A percentile compares a stretch with the other conserved stretches of the same genome.
Conservation (phyloP, 2,797 vertebrate species). For the Cyclopterus lumpus region DNA sequence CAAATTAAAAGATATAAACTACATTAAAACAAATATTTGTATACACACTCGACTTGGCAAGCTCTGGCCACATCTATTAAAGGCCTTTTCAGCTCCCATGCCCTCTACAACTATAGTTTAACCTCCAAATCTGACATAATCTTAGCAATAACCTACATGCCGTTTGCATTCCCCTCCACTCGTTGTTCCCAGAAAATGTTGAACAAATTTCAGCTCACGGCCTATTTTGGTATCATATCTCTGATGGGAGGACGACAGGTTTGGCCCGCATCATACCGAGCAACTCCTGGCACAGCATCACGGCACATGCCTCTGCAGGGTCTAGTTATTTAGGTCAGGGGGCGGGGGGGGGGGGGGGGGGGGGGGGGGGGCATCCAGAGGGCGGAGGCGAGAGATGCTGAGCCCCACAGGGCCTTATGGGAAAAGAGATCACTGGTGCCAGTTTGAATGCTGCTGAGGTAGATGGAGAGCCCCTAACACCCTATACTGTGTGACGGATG, state of each 20-base stretch:
- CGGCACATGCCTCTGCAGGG: constrained; percentile 39
- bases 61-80: background rate
- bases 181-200: constrained; percentile 44
- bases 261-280: constrained; percentile 55
- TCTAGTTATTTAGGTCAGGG: constrained; percentile 66
- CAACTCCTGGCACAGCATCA: constrained; percentile 49
- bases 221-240: constrained; percentile 72
- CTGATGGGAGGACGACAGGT: constrained; percentile 67
- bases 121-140: constrained; percentile 24
- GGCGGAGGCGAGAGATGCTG: constrained; percentile 9
- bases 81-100: background rate
- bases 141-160: constrained; percentile 37
- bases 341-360: background rate
- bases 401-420: constrained; percentile 27
- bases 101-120: constrained; percentile 4
- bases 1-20: background rate
- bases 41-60: background rate
- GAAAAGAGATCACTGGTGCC: constrained; percentile 43
- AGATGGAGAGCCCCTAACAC: constrained; percentile 29
- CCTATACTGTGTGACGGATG: constrained; percentile 53
- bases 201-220: constrained; percentile 53
- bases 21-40: background rate
- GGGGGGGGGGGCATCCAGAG: constrained; percentile 37
- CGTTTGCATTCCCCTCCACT: constrained; percentile 28
- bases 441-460: constrained; percentile 32